Evolutionary conservation across 2,113 vertebrate genomes (phyloP).

Genomic region (Syngnathus typhle): DNA sequence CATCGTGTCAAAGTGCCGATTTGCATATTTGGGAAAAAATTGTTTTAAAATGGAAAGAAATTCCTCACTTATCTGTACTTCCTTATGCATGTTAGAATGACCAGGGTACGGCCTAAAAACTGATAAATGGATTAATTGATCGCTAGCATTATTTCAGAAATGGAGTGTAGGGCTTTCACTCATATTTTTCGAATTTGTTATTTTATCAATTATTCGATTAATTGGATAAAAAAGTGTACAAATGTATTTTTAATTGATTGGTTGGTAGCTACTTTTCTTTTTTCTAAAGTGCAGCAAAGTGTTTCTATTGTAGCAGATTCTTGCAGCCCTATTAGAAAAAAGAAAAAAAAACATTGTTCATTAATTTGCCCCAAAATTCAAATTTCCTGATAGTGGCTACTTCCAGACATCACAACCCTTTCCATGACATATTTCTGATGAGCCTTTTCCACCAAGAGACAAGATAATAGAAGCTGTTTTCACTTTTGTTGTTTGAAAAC

Average conservation of each 20-base stretch:
- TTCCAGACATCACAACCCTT: background rate
- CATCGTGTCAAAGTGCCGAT: background rate
- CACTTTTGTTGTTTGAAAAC: background rate
- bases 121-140: background rate
- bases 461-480: background rate
- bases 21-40: background rate
- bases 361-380: background rate
- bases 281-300: too few species aligned
- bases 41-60: background rate
- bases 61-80: background rate
- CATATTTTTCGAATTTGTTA: too few species aligned
- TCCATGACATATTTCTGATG: background rate
- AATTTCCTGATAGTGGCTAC: background rate
- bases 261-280: too few species aligned
- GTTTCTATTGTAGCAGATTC: too few species aligned
- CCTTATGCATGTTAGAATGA: background rate
- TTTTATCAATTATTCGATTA: too few species aligned
- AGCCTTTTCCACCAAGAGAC: background rate
- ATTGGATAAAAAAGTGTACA: too few species aligned
- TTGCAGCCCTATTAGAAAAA: too few species aligned
- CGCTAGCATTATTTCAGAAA: background rate
- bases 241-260: background rate
- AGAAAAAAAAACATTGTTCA: background rate
- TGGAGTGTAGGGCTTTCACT: background rate
- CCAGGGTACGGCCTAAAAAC: background rate